Evolutionary conservation across 2,888 invertebrate species (phyloP), one percentile per base, ranked within the genome.

Genomic region (Phoenoteleia sp.): DNA sequence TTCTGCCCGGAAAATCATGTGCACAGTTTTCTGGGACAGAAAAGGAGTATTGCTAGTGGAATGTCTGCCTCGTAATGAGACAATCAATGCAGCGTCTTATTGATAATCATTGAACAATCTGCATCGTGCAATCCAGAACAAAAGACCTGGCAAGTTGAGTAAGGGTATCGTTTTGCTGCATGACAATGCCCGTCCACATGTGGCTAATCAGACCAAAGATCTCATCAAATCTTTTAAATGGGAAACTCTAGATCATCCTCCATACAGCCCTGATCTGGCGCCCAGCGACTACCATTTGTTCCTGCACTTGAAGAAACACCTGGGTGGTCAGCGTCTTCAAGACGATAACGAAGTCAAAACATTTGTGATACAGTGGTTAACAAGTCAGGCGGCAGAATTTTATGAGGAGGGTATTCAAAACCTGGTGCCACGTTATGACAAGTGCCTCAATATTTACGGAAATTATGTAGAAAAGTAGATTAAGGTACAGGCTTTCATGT

Each of bases 61-160:
- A 19, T 75, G 33, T 23, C 5, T 75, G 64, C 49, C 29, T 2
- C 49, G 58, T 36, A n/a, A n/a, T n/a, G 75, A 81, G 23, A 60
- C 77, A 79, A 85, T 62, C 11, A 91, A 81, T 58, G n/a, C n/a
- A n/a, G n/a, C 25, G 33, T 29, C 25, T 87, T n/a, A 87, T 54
- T 87, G 82, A 25, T 60, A 72, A 62, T 81, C 56, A 11, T 21
- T 47, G 2, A 19, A 21, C 4, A 47, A 60, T 17, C 17, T 56
- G 56, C 19, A 27, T 0, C 47, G 80, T 33, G 71, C 80, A 13
- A 87, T 86, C n/a, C 80, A 80, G 56, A 86, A 86, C 42, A 21
- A 66, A 36, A 67, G 71, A 29, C 67, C 75, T 19, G 74, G 75
- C n/a, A 33, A 29, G 62, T 45, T 86, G 56, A 47, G 17, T 5